A percentile compares a stretch with the other conserved stretches of the same genome.
phyloP scores from a whole-genome alignment of 2,113 vertebrate species.

The Pelmatolapia mariae region DNA sequence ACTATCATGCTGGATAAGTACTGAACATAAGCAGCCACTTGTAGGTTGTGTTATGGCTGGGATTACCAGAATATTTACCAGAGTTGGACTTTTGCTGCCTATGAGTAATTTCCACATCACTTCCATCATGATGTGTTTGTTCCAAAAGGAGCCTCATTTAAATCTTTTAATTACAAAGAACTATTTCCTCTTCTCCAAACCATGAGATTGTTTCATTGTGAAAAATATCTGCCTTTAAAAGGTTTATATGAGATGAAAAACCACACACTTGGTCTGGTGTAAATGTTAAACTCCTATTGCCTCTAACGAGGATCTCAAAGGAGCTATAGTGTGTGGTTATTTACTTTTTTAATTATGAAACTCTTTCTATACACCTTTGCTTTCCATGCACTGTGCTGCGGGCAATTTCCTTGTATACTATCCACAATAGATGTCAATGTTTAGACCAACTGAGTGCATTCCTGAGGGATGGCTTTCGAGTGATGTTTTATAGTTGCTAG shows the following conservation, averaged over 20 bases:
- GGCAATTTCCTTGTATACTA: background rate
- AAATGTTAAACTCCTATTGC: background rate
- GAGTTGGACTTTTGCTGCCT: background rate
- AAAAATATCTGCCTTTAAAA: background rate
- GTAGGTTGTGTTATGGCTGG: too few relatives aligned
- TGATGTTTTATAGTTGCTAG: slow-evolving; percentile 6
- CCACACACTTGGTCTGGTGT: background rate
- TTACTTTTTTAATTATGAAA: background rate
- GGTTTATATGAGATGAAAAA: background rate
- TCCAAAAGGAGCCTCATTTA: background rate
- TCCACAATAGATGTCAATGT: background rate
- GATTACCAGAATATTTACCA: background rate
- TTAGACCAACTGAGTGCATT: background rate
- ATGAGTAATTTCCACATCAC: background rate
- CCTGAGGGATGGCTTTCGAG: background rate
- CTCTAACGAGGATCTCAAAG: background rate
- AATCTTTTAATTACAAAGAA: background rate
- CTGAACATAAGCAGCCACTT: too few relatives aligned
- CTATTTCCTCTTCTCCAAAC: background rate
- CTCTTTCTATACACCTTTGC: background rate
- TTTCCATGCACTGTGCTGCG: background rate
- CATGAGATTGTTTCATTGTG: background rate
- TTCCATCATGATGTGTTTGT: background rate
- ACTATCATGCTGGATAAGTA: background rate
- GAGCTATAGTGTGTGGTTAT: background rate